Percentiles rank a stretch among this genome's conserved stretches.
These are phyloP conservation scores for Lithobates pipiens DNA, from an alignment of 2,797 vertebrate species.

Conservation along the genomic window DNA sequence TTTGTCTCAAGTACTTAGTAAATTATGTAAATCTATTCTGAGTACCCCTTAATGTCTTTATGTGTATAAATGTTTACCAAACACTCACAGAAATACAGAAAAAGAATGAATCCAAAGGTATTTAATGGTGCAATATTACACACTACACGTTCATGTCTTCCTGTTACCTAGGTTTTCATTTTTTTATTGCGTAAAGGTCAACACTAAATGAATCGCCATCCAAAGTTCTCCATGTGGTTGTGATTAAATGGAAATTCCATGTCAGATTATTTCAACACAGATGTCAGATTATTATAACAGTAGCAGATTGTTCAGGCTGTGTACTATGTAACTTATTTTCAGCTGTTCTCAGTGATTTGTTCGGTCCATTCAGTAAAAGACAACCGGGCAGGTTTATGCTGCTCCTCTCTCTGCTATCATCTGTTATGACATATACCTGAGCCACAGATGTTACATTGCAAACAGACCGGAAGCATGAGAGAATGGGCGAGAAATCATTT, in stretches of 20 bases:
- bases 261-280: constrained; percentile 1
- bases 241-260: constrained; percentile 29
- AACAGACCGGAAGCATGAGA: not conserved
- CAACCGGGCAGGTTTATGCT: not conserved
- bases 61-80: not conserved
- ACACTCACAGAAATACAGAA: not conserved
- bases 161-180: constrained; percentile 12
- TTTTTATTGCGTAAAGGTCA: constrained; percentile 25
- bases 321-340: not conserved
- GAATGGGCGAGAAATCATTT: no score
- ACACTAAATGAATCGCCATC: not conserved
- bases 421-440: not conserved
- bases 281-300: constrained; percentile 32
- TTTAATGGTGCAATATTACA: not conserved
- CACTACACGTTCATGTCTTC: not conserved
- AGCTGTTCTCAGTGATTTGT: not conserved
- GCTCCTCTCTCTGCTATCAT: not conserved
- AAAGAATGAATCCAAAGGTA: not conserved
- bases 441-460: not conserved
- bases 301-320: constrained; percentile 31
- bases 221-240: constrained; percentile 4
- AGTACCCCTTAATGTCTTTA: not conserved
- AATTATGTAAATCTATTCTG: not conserved
- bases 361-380: not conserved
- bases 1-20: not conserved